Conservation (phyloP, 2,113 vertebrate species). For the Semicossyphus pulcher region DNA sequence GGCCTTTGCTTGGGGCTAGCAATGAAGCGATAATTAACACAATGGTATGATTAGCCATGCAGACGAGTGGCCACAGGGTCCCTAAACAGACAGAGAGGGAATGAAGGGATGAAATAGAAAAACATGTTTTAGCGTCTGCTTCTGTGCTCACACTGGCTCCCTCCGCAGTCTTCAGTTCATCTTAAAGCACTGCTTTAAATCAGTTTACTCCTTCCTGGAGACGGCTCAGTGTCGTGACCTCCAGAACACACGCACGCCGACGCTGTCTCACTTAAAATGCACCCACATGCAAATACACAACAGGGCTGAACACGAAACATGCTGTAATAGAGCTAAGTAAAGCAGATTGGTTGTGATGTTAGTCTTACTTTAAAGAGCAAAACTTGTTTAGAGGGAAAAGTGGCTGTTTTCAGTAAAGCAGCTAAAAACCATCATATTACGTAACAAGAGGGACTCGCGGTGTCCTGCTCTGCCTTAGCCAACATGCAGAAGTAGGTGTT, state of each 20-base stretch:
- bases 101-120: slow-evolving; percentile 39
- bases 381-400: no score
- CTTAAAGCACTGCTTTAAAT: slow-evolving; percentile 65
- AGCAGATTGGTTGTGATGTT: slow-evolving; percentile 9
- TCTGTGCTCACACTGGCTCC: slow-evolving; percentile 37
- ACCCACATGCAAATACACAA: slow-evolving; percentile 9
- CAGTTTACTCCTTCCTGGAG: slow-evolving; percentile 56
- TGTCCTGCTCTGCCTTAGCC: no score
- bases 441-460: no score
- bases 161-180: slow-evolving; percentile 50
- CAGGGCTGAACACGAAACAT: slow-evolving; percentile 25
- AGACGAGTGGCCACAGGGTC: slow-evolving; percentile 70
- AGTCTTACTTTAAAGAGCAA: no score
- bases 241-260: slow-evolving; percentile 16
- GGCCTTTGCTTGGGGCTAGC: slow-evolving; percentile 55
- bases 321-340: slow-evolving; percentile 2
- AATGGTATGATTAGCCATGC: slow-evolving; percentile 75
- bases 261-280: slow-evolving; percentile 9
- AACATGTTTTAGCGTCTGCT: slow-evolving; percentile 40
- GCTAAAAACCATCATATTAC: no score
- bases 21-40: slow-evolving; percentile 76
- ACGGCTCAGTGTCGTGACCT: slow-evolving; percentile 51
- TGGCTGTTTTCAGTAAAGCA: no score
- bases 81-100: slow-evolving; percentile 53
- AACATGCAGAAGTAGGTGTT: no score